Base-by-base conservation (phyloP, 1,140 invertebrate genomes). In the Sesamia nonagrioides region DNA sequence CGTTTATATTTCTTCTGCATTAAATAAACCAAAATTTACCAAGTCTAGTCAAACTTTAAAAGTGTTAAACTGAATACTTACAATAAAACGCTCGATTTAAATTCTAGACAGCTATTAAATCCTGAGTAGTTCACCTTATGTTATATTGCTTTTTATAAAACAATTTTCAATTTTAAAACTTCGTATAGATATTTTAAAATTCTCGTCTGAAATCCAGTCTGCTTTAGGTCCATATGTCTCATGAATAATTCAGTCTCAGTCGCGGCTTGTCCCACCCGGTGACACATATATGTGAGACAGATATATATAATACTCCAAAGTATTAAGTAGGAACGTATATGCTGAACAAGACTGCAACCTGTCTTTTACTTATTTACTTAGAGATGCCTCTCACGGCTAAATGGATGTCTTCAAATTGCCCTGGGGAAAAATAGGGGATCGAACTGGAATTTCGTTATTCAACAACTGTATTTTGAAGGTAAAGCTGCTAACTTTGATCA, bases 211-310 rank as follows among this genome's bases (percentile, higher is more conserved):
- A 92, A 94, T 92, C 92, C 91, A 92, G 91, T 92, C 90, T 92
- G 89, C 91, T 90, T 92, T 92, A 91, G 92, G 88, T 92, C 92
- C 92, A 92, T 92, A 92, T 94, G 91, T 91, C 89, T 91, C 85
- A 94, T 94, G 92, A 94, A 94, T 94, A 84, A 94, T 94, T 94
- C 92, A 94, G 78, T 63, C 61, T 78, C 75, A 83, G 87, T 86
- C 84, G 83, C 83, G 83, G 88, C 88, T 86, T 89, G 91, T 91
- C 84, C 87, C 86, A 85, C 81, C 82, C 86, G 85, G 77, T 88
- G 89, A 91, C 86, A 89, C 86, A 88, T 88, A 84, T 85, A 85
- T 86, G 71, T 87, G 76, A 85, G 58, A 84, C 87, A 85, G 86
- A 82, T 81, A 78, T 3, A 80, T 72, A 72, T 77, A 61, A 75